Percentiles rank a stretch among this genome's conserved stretches.
Evolutionary conservation across 2,113 vertebrate species (phyloP).

Genomic region (Strix uralensis): DNA sequence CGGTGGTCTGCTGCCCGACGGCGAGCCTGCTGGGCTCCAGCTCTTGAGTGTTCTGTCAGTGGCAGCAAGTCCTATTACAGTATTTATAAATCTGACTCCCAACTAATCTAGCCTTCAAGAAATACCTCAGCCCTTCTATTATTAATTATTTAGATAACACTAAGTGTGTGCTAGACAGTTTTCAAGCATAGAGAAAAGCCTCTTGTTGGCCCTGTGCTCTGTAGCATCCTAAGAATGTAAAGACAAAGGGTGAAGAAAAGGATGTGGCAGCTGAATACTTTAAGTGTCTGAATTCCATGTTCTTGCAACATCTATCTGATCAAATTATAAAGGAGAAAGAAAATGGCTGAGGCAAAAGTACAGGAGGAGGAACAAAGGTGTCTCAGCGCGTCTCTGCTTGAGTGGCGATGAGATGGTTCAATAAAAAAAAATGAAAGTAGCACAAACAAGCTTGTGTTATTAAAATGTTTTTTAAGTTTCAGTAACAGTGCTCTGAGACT

Average conservation of each 20-base stretch:
- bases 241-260: background rate
- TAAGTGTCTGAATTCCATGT: background rate
- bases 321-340: no score
- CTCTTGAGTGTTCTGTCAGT: background rate
- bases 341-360: background rate
- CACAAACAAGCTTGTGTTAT: fast-evolving
- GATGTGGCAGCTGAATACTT: background rate
- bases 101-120: background rate
- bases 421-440: background rate
- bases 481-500: background rate
- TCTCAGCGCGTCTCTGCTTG: fast-evolving
- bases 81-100: background rate
- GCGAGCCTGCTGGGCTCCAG: background rate
- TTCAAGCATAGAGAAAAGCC: background rate
- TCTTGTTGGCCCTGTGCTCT: fast-evolving
- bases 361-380: fast-evolving
- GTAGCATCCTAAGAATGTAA: background rate
- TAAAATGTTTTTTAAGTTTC: background rate
- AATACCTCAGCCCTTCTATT: background rate
- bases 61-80: background rate
- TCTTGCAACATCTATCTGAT: background rate
- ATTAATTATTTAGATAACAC: background rate
- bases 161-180: background rate
- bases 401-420: background rate
- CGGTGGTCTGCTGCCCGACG: fast-evolving